These are phyloP conservation scores for Bibio marci DNA, from an alignment of 2,888 invertebrate genomes.

Conservation along the genomic window DNA sequence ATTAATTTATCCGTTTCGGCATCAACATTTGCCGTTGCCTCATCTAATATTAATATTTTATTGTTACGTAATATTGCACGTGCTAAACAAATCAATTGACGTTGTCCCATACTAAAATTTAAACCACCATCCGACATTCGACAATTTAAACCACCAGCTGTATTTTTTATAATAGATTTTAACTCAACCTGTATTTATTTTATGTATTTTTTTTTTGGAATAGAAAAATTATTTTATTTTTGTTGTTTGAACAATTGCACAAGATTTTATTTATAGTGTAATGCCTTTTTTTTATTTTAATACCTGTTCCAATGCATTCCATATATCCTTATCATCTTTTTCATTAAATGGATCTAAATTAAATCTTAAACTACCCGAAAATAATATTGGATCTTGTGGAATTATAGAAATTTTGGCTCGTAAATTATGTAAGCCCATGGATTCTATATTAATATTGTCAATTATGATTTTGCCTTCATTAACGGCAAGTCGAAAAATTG, in stretches of 20 bases:
- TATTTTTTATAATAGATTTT: slow-evolving; percentile 41
- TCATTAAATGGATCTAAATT: slow-evolving; percentile 64
- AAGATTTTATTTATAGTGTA: not conserved
- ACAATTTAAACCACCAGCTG: slow-evolving; percentile 38
- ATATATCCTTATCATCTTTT: slow-evolving; percentile 46
- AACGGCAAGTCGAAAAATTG: slow-evolving; percentile 58
- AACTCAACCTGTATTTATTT: slow-evolving; percentile 47
- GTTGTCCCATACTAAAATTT: slow-evolving; percentile 65
- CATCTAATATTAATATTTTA: slow-evolving; percentile 41
- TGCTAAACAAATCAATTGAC: slow-evolving; percentile 65
- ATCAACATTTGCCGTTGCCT: slow-evolving; percentile 75
- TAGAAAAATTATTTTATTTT: slow-evolving; percentile 2
- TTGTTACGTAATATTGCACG: slow-evolving; percentile 50
- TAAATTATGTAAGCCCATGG: slow-evolving; percentile 52
- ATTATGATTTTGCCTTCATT: slow-evolving; percentile 51
- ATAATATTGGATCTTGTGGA: slow-evolving; percentile 69
- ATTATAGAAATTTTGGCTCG: slow-evolving; percentile 65
- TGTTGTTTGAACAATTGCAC: not conserved
- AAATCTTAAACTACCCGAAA: slow-evolving; percentile 53
- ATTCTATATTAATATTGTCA: slow-evolving; percentile 45
- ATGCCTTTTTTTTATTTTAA: not conserved
- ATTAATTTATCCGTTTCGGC: slow-evolving; percentile 72
- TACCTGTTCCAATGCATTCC: slow-evolving; percentile 45
- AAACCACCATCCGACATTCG: slow-evolving; percentile 54
- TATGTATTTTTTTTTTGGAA: slow-evolving; percentile 3